Evolutionary conservation across 2,888 invertebrate genomes (phyloP).

Genomic region (Drosophila subquinaria): DNA sequence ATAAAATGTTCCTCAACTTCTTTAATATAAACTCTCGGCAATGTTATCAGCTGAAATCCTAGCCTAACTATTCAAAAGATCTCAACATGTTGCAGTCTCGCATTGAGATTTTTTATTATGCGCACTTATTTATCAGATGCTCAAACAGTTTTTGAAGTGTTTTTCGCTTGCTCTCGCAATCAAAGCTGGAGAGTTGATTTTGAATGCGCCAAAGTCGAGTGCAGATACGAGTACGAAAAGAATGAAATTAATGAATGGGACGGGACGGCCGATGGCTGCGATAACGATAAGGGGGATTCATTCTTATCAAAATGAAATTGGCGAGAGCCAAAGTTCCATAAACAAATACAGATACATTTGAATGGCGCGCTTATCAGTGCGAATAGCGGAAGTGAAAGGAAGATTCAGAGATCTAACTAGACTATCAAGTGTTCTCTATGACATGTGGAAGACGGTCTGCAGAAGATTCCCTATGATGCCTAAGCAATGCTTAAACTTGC

Average conservation of each 20-base stretch:
- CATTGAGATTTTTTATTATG: not conserved
- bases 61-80: not conserved
- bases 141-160: slow-evolving; percentile 38
- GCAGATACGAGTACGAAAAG: slow-evolving; percentile 2
- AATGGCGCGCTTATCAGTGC: slow-evolving; percentile 13
- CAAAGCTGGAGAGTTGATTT: slow-evolving; percentile 27
- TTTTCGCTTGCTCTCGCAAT: slow-evolving; percentile 32
- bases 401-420: not conserved
- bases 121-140: slow-evolving; percentile 25
- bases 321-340: slow-evolving; percentile 12
- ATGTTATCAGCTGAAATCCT: not conserved
- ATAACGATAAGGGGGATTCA: slow-evolving; percentile 40
- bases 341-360: slow-evolving; percentile 1
- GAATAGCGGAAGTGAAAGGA: slow-evolving; percentile 40
- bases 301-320: slow-evolving; percentile 58
- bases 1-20: not conserved
- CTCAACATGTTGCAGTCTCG: not conserved
- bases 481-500: slow-evolving; percentile 61
- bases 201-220: slow-evolving; percentile 39
- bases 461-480: slow-evolving; percentile 33
- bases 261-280: slow-evolving; percentile 27
- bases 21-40: not conserved
- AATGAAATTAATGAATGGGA: slow-evolving; percentile 41
- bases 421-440: not conserved
- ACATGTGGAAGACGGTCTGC: slow-evolving; percentile 22